Base-by-base conservation (phyloP, 1,140 invertebrate genomes). In the Drosophila insularis region DNA sequence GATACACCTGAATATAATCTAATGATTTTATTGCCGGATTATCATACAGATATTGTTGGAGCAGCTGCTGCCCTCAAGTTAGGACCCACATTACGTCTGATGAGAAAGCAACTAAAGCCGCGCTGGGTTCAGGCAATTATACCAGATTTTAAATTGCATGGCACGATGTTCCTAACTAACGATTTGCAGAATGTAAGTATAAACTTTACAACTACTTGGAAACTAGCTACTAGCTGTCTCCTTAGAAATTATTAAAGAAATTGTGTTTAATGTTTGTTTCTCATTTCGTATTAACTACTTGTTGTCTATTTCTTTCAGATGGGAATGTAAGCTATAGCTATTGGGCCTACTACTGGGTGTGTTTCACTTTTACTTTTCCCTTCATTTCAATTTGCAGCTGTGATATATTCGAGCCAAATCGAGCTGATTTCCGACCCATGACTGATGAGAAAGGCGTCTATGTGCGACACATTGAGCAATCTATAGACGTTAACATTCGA, bases 381-480 rank as follows among this genome's bases (percentile, higher is more conserved):
- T 46, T 46, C 1, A 27, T 27, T 58, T 64, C 50, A 67, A 93
- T 10, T 10, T 92, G 56, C 90, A 97, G 96, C 59, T 92, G 92
- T 55, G 95, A 95, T 79, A 94, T 96, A 19, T 97, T 97, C 79
- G 95, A 97, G 82, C 96, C 96, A 1, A 93, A 94, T 65, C 93
- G 94, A 58, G 94, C 95, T 1, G 95, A 97, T 91, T 95, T 97
- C 77, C 94, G 94, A 7, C 94, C 94, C 23, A 96, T 97, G 96
- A 96, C 96, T 21, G 91, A 93, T 5, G 95, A 96, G 73, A 90
- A 93, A 10, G 94, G 95, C 23, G 94, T 97, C 37, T 97, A 96
- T 80, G 96, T 96, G 10, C 94, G 95, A 63, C 96, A 96, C 85
- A 95, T 97, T 69, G 96, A 97, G 91, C 96, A 97, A 92, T 95